Conservation (phyloP, 2,888 invertebrate species). For the Drosophila bunnanda region DNA sequence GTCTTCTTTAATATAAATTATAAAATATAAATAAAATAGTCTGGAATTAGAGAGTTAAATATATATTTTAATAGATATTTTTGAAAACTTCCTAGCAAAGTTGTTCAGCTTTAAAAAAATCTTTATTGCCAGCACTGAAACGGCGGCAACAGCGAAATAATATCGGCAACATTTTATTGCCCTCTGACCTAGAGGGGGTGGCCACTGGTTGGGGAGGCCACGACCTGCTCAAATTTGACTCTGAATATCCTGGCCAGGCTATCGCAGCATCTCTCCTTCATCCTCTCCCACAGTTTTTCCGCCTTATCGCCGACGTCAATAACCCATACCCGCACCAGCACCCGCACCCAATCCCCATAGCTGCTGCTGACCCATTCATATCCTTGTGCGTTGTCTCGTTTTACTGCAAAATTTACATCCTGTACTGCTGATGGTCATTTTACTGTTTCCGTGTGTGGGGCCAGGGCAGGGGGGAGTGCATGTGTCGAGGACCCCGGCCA, state of each 20-base stretch:
- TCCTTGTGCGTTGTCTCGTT: slow-evolving; percentile 73
- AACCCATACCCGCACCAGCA: slow-evolving; percentile 48
- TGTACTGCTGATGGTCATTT: slow-evolving; percentile 82
- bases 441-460: slow-evolving; percentile 76
- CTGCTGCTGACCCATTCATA: slow-evolving; percentile 30
- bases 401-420: slow-evolving; percentile 81
- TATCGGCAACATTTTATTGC: slow-evolving; percentile 83
- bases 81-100: neutral
- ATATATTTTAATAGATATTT: neutral
- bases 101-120: neutral
- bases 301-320: slow-evolving; percentile 79
- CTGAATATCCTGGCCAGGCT: slow-evolving; percentile 51
- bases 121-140: slow-evolving; percentile 19
- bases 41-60: neutral
- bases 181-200: slow-evolving; percentile 67
- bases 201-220: slow-evolving; percentile 15
- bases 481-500: slow-evolving; percentile 1
- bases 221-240: slow-evolving; percentile 76
- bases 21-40: neutral
- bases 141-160: slow-evolving; percentile 70
- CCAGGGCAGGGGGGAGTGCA: neutral
- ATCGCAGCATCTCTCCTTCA: slow-evolving; percentile 55
- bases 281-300: slow-evolving; percentile 28
- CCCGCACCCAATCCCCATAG: slow-evolving; percentile 40
- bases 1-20: neutral